These are phyloP conservation scores for Philereme vetulata DNA, from an alignment of 2,888 invertebrate species.

Conservation along the genomic window DNA sequence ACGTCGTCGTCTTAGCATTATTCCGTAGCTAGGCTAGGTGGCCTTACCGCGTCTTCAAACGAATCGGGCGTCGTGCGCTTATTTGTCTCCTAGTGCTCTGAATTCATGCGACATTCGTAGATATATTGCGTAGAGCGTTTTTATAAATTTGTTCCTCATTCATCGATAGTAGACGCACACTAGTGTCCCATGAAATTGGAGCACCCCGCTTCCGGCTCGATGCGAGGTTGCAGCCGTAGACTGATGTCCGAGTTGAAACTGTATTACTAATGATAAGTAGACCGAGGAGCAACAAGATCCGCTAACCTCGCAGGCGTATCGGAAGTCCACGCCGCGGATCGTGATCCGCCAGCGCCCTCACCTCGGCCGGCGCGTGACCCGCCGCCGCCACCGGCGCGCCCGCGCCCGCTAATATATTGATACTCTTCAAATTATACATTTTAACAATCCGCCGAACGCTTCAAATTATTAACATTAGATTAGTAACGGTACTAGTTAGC, in stretches of 20 bases:
- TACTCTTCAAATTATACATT: conserved; percentile 73
- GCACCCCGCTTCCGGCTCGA: conserved; percentile 36
- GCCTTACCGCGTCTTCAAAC: conserved; percentile 24
- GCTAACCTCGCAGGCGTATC: conserved; percentile 20
- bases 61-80: conserved; percentile 46
- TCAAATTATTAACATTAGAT: conserved; percentile 71
- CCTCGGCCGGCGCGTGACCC: conserved; percentile 36
- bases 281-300: conserved; percentile 17
- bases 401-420: conserved; percentile 45
- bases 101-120: conserved; percentile 43
- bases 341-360: conserved; percentile 39
- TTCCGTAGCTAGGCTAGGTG: conserved; percentile 31
- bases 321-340: conserved; percentile 20
- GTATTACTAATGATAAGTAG: conserved; percentile 27
- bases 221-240: conserved; percentile 32
- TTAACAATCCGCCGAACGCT: conserved; percentile 71
- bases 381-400: not conserved
- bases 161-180: conserved; percentile 33
- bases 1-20: conserved; percentile 34
- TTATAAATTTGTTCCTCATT: conserved; percentile 33
- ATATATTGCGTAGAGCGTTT: conserved; percentile 30
- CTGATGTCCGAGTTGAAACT: conserved; percentile 28
- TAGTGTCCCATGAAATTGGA: conserved; percentile 34
- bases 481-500: conserved; percentile 75
- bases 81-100: conserved; percentile 40